Percentiles rank a stretch among this genome's conserved stretches.
These are phyloP conservation scores for Leptosomus discolor DNA, from an alignment of 2,113 vertebrate genomes.

Conservation along the genomic window DNA sequence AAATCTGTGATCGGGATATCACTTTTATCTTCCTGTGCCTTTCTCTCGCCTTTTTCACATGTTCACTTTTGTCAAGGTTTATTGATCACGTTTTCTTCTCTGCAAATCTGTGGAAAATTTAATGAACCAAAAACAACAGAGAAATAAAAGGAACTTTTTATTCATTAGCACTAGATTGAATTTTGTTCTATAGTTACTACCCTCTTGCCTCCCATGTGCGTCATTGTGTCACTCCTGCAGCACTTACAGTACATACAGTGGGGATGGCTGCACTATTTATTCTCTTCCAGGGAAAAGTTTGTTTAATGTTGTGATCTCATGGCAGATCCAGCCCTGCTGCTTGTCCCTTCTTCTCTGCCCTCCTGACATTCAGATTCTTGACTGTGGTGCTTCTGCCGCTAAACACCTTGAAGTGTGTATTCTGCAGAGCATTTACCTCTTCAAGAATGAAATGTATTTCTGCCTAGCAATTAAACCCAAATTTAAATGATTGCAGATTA, in stretches of 20 bases:
- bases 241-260: conserved; percentile 56
- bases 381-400: not conserved
- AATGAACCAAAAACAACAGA: conserved; percentile 87
- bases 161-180: conserved; percentile 72
- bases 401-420: conserved; percentile 23
- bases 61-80: conserved; percentile 82
- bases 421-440: conserved; percentile 36
- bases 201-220: conserved; percentile 14
- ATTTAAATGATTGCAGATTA: conserved; percentile 69
- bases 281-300: conserved; percentile 26
- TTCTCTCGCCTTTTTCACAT: conserved; percentile 80
- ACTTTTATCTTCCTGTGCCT: conserved; percentile 90
- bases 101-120: conserved; percentile 88
- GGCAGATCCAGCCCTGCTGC: not conserved
- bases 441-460: conserved; percentile 54
- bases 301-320: conserved; percentile 12
- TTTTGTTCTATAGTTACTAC: conserved; percentile 25
- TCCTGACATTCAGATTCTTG: not conserved
- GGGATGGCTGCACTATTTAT: not conserved
- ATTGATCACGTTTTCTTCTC: conserved; percentile 87
- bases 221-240: conserved; percentile 34
- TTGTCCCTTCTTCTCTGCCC: not conserved
- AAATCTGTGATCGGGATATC: conserved; percentile 86
- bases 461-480: conserved; percentile 65
- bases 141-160: conserved; percentile 78